Evolutionary conservation across 2,797 vertebrate genomes (phyloP).

Genomic region (Synaphobranchus kaupii): DNA sequence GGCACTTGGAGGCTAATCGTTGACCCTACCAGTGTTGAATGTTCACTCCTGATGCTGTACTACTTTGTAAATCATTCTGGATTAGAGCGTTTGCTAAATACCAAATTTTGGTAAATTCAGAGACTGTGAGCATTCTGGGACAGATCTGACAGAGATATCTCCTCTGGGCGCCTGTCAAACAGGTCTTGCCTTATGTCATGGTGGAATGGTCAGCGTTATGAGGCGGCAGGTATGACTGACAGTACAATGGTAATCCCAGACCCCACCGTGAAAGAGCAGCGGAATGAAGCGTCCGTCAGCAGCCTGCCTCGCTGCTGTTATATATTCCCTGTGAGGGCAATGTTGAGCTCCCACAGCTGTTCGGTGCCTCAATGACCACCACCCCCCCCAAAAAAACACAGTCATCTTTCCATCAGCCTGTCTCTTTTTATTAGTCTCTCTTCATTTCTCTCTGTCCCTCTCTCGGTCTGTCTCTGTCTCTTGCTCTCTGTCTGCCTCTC

Average conservation of each 20-base stretch:
- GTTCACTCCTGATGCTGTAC: too few relatives aligned
- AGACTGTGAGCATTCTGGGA: not conserved
- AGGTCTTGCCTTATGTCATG: not conserved
- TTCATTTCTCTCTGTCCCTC: too few relatives aligned
- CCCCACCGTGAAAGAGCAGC: conserved; percentile 33
- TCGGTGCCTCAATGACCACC: not conserved
- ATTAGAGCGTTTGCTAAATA: too few relatives aligned
- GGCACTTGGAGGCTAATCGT: too few relatives aligned
- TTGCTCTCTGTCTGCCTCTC: not conserved
- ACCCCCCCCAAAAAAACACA: not conserved
- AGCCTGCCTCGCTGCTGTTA: conserved; percentile 36
- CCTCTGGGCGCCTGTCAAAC: not conserved
- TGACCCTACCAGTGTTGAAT: too few relatives aligned
- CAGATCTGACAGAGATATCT: not conserved
- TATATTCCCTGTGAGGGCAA: conserved; percentile 47
- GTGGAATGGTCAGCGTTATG: not conserved
- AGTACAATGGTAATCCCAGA: conserved; percentile 34
- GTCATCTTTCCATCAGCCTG: not conserved
- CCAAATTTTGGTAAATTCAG: not conserved
- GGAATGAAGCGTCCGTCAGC: conserved; percentile 39
- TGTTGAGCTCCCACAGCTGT: conserved; percentile 52
- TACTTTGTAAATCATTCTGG: too few relatives aligned
- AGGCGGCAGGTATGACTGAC: conserved; percentile 20
- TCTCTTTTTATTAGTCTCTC: not conserved
- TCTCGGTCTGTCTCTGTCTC: too few relatives aligned